Evolutionary conservation across 2,797 vertebrate genomes (phyloP).

Genomic region (Halcyon leucocephala): DNA sequence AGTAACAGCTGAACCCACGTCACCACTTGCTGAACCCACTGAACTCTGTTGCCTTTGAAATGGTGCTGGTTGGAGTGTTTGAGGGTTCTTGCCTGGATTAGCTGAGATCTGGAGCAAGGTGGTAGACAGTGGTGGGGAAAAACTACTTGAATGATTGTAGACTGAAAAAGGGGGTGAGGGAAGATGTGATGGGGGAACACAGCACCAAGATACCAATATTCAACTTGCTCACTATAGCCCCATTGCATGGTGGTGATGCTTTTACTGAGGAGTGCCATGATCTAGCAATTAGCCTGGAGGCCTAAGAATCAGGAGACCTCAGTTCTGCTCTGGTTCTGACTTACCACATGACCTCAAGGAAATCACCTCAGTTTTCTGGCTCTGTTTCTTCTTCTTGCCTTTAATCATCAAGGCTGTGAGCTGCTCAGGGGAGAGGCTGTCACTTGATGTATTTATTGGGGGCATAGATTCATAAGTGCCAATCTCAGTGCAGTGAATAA

Average conservation of each 20-base stretch:
- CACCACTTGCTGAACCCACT: neutral
- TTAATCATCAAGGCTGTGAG: neutral
- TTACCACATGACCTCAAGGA: neutral
- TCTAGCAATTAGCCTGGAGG: neutral
- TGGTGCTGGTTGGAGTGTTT: neutral
- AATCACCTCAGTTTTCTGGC: neutral
- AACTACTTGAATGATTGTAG: neutral
- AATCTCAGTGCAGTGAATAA: neutral
- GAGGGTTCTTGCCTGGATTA: neutral
- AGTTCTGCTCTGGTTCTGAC: neutral
- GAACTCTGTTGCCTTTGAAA: conserved; percentile 3
- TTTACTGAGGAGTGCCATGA: no score
- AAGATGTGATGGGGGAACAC: neutral
- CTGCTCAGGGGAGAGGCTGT: neutral
- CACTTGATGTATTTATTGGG: neutral
- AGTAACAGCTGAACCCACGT: conserved; percentile 42
- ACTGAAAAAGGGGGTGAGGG: rapidly evolving
- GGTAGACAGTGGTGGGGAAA: neutral
- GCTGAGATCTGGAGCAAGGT: neutral
- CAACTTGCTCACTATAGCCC: rapidly evolving
- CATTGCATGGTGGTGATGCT: neutral
- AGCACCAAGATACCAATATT: rapidly evolving
- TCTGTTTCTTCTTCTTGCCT: neutral
- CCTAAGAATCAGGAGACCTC: neutral
- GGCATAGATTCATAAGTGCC: neutral